Percentiles rank a stretch among this genome's conserved stretches.
Conservation (phyloP, 2,797 vertebrate species). For the Galaxias olidus region DNA sequence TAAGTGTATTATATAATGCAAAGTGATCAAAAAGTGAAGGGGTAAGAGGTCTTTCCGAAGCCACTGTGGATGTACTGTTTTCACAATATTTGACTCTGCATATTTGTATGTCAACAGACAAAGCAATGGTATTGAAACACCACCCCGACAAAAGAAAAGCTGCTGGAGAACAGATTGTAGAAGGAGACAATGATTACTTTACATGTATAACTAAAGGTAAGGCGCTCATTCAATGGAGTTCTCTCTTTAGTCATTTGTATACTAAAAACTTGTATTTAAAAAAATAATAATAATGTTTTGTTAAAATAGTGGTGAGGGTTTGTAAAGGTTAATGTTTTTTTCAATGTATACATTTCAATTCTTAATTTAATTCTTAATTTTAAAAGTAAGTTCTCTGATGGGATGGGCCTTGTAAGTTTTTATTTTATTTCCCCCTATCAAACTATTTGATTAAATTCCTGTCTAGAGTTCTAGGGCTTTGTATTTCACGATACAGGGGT, state of each 20-base stretch:
- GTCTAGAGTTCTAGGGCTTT: too few species aligned
- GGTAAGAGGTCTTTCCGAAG: too few species aligned
- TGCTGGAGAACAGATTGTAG: slow-evolving; percentile 93
- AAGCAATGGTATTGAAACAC: slow-evolving; percentile 97
- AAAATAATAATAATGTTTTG: neutral
- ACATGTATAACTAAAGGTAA: slow-evolving; percentile 83
- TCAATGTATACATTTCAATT: too few species aligned
- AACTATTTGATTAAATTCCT: too few species aligned
- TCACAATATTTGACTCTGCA: neutral
- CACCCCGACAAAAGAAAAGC: slow-evolving; percentile 99
- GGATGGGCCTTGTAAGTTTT: too few species aligned
- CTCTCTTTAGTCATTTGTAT: neutral
- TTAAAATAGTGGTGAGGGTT: neutral
- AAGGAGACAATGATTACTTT: slow-evolving; percentile 96
- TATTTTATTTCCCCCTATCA: too few species aligned
- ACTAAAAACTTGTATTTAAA: neutral
- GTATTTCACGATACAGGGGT: too few species aligned
- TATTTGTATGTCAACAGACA: slow-evolving; percentile 77
- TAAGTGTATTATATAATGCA: neutral
- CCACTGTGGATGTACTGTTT: neutral
- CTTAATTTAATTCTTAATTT: too few species aligned
- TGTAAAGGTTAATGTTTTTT: too few species aligned
- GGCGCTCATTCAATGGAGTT: neutral
- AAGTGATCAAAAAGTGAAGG: too few species aligned
- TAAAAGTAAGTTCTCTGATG: too few species aligned